These are phyloP conservation scores for Chaenocephalus aceratus DNA, from an alignment of 2,113 vertebrate species.

Conservation along the genomic window DNA sequence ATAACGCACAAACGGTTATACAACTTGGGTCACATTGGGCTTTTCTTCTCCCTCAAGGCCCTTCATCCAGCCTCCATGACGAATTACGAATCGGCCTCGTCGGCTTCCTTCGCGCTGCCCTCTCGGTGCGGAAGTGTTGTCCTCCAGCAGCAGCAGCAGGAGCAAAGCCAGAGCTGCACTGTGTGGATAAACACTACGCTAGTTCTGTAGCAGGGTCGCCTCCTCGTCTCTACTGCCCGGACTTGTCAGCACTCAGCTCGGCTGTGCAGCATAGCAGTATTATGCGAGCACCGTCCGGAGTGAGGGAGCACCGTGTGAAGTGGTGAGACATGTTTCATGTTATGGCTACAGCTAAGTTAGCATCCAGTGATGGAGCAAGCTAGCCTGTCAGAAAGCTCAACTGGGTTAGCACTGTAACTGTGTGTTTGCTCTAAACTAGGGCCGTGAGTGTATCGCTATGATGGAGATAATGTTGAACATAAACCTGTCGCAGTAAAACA, in stretches of 20 bases:
- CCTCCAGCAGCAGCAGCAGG: constrained; percentile 28
- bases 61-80: not conserved
- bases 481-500: not conserved
- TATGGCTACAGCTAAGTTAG: constrained; percentile 73
- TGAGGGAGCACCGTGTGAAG: constrained; percentile 76
- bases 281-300: constrained; percentile 76
- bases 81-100: constrained; percentile 52
- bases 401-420: constrained; percentile 8
- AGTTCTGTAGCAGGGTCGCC: constrained; percentile 12
- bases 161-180: constrained; percentile 60
- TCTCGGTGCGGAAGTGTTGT: constrained; percentile 81
- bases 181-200: constrained; percentile 60
- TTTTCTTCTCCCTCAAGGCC: no score
- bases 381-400: constrained; percentile 61
- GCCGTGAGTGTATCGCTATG: not conserved
- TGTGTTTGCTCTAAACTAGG: not conserved
- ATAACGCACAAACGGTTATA: not conserved
- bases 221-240: constrained; percentile 21
- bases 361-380: constrained; percentile 65
- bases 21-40: not conserved
- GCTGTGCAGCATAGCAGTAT: constrained; percentile 51
- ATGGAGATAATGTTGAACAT: not conserved
- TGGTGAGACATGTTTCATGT: constrained; percentile 77
- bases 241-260: constrained; percentile 41
- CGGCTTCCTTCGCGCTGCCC: constrained; percentile 75